Evolutionary conservation across 2,113 vertebrate genomes (phyloP).

Genomic region (Canis aureus): DNA sequence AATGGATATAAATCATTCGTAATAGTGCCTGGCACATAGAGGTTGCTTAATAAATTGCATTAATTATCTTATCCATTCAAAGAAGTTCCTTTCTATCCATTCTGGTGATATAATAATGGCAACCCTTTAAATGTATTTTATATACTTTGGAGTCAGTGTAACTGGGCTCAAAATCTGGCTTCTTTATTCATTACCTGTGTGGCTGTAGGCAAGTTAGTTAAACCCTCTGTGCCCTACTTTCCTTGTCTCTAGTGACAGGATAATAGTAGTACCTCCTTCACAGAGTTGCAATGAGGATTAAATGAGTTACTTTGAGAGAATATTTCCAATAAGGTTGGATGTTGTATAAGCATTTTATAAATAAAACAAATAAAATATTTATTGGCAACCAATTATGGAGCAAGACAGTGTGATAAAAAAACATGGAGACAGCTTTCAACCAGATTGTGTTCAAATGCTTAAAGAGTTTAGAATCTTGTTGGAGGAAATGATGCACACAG

Average conservation of each 20-base stretch:
- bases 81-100: not conserved
- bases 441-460: not conserved
- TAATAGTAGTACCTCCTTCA: not conserved
- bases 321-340: not conserved
- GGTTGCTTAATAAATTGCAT: not conserved
- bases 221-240: not conserved
- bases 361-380: not conserved
- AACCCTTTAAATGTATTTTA: not conserved
- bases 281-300: not conserved
- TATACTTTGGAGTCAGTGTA: not conserved
- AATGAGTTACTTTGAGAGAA: not conserved
- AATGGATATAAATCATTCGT: not conserved
- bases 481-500: not conserved
- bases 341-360: not conserved
- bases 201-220: not conserved
- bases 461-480: not conserved
- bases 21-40: not conserved
- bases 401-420: not conserved
- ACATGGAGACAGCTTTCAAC: not conserved
- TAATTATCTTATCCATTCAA: not conserved
- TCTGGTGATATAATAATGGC: not conserved
- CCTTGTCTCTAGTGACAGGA: not conserved
- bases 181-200: not conserved
- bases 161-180: not conserved
- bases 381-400: not conserved